Base-by-base conservation (phyloP, 2,888 invertebrate species). In the Meiosimyza decipiens region DNA sequence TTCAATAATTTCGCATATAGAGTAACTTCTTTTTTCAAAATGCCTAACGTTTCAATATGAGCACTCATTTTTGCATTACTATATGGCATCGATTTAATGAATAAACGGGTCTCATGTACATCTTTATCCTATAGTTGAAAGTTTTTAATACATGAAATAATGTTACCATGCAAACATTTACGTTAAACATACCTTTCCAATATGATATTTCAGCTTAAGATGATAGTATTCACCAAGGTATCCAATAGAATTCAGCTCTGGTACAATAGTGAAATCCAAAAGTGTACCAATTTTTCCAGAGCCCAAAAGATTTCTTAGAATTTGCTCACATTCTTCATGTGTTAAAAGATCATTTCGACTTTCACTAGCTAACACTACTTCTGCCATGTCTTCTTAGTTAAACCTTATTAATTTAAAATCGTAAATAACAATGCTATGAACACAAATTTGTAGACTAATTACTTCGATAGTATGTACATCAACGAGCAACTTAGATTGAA, bases 201-300 rank as follows among this genome's bases (percentile, higher is more conserved):
- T 60, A 63, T 76, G 71, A 73, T 82, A 83, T 15, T 55, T 77
- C 3, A 83, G 71, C 16, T 78, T 49, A 54, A 84, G 75, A 72
- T 82, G 80, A 73, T 79, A 85, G 71, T 84, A 84, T 77, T 84
- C 84, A 6, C 85, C 85, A 2, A 84, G 72, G 57, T 80, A 85
- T 0, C 84, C 84, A 3, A 80, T 75, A 16, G 79, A 74, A 4
- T 76, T 78, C 5, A 77, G 72, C 12, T 83, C 84, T 6, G 83
- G 79, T 13, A 78, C 66, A 40, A 83, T 74, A 60, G 78, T 57
- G 60, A 78, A 82, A 6, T 77, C 62, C 1, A 72, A 67, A 0
- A 83, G 60, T 1, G 12, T 16, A 0, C 80, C 83, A 0, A 16
- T 3, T 6, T 78, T 63, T 28, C 77, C 73, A 57, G 79, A 78